phyloP scores from a whole-genome alignment of 2,797 vertebrate genomes.

The Myotis vivesi region DNA sequence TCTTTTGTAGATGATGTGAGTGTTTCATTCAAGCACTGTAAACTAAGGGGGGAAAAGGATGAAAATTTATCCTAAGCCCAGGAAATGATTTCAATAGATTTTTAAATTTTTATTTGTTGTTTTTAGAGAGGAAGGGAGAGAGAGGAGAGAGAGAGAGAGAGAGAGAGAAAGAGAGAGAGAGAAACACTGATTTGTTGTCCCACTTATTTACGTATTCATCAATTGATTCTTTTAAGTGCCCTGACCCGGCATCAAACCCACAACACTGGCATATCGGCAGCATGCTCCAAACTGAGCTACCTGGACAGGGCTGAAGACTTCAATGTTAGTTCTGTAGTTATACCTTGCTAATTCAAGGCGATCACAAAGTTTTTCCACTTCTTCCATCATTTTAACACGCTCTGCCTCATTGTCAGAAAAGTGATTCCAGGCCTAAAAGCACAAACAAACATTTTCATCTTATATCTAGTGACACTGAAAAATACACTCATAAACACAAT shows the following conservation, averaged over 20 bases:
- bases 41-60: conserved; percentile 86
- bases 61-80: conserved; percentile 61
- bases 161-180: not conserved
- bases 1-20: conserved; percentile 92
- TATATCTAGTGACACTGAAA: not conserved
- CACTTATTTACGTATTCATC: not conserved
- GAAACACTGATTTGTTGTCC: not conserved
- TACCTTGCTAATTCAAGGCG: conserved; percentile 95
- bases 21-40: conserved; percentile 95
- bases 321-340: conserved; percentile 14
- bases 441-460: conserved; percentile 74
- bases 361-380: conserved; percentile 98
- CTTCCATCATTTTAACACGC: conserved; percentile 98
- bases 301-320: not conserved
- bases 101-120: not conserved
- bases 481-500: not conserved
- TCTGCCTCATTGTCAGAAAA: conserved; percentile 94
- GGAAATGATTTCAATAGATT: not conserved
- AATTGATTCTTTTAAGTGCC: not conserved
- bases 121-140: not conserved
- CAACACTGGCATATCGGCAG: not conserved
- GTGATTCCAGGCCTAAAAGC: conserved; percentile 95
- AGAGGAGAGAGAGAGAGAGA: not conserved
- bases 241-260: not conserved
- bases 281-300: not conserved